Percentiles rank a stretch among this genome's conserved stretches.
Evolutionary conservation across 1,140 invertebrate genomes (phyloP).

Genomic region (Zaprionus capensis): DNA sequence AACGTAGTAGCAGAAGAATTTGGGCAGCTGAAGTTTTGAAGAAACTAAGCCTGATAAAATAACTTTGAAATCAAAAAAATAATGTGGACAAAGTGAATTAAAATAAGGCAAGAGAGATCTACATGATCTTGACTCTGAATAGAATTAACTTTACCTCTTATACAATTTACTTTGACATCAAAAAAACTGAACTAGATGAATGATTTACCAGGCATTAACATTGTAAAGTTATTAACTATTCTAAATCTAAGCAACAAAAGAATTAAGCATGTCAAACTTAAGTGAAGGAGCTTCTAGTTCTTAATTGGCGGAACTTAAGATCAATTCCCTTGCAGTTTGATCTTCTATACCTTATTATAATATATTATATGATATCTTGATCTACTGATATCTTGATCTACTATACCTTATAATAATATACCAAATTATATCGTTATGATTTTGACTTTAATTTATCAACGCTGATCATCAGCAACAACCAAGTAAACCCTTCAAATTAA

Average conservation of each 20-base stretch:
- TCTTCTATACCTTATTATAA: neutral
- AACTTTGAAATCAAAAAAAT: too few species aligned
- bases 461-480: neutral
- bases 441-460: neutral
- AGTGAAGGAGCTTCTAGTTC: neutral
- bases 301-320: neutral
- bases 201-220: neutral
- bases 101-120: too few species aligned
- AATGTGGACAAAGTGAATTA: too few species aligned
- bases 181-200: neutral
- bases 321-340: neutral
- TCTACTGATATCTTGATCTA: too few species aligned
- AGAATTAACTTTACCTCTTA: too few species aligned
- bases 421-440: neutral
- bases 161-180: too few species aligned
- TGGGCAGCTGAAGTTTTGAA: too few species aligned
- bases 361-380: too few species aligned
- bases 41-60: too few species aligned
- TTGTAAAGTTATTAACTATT: neutral
- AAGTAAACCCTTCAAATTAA: constrained; percentile 27
- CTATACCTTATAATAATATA: too few species aligned
- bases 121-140: too few species aligned
- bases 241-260: neutral
- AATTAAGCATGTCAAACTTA: neutral
- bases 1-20: too few species aligned